Conservation (phyloP, 2,797 vertebrate species). For the Mormyrus hasselquistii region DNA sequence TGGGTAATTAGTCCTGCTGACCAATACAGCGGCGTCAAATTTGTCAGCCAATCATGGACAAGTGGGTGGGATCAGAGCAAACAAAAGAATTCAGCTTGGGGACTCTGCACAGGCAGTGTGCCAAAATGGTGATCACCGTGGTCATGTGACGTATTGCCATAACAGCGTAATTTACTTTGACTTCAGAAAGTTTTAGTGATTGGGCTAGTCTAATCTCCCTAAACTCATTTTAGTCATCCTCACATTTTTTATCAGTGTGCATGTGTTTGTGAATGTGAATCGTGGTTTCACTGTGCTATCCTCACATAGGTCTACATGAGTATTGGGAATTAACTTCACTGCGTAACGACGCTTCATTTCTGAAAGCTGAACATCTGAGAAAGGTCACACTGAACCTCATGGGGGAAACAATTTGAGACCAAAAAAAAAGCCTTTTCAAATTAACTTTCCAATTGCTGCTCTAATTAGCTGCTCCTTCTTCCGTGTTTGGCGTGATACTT, state of each 20-base stretch:
- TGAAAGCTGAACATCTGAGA: neutral
- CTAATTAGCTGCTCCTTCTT: conserved; percentile 7
- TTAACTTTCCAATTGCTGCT: conserved; percentile 12
- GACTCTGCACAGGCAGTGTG: neutral
- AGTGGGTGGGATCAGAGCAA: neutral
- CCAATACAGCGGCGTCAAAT: neutral
- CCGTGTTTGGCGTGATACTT: neutral
- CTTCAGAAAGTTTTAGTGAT: neutral
- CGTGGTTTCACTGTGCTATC: neutral
- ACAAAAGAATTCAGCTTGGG: neutral
- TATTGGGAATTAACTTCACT: neutral
- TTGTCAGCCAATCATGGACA: neutral
- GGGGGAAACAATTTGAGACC: neutral
- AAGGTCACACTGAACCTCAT: neutral
- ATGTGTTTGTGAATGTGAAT: neutral
- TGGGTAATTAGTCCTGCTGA: neutral
- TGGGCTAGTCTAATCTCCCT: neutral
- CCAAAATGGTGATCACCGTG: neutral
- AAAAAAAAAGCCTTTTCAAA: neutral
- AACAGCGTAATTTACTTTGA: neutral
- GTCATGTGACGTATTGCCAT: neutral
- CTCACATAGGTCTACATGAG: neutral
- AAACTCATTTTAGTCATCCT: neutral
- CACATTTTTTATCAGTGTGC: neutral
- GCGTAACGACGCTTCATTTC: neutral